Conservation (phyloP, 2,797 vertebrate genomes). For the Mormyrus proboscirostris region DNA sequence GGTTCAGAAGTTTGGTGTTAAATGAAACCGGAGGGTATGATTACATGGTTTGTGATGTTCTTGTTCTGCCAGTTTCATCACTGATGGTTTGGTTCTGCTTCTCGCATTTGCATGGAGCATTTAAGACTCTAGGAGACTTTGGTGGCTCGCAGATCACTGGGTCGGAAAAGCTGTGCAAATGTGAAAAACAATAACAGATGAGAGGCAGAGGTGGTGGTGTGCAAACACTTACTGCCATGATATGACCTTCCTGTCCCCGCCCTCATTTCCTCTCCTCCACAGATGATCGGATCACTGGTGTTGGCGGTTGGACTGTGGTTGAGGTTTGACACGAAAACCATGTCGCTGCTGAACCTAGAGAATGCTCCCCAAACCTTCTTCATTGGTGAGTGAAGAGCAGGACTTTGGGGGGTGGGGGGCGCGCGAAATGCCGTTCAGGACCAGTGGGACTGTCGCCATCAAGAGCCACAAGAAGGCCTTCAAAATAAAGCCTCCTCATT, state of each 20-base stretch:
- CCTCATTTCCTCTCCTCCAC: slow-evolving; percentile 20
- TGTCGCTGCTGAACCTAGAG: slow-evolving; percentile 62
- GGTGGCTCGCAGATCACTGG: not conserved
- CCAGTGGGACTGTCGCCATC: not conserved
- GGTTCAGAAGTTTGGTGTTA: not conserved
- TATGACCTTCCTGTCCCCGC: not conserved
- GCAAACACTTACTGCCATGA: not conserved
- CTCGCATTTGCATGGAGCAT: not conserved
- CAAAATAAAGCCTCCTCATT: not conserved
- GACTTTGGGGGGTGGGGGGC: not conserved
- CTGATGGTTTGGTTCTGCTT: not conserved
- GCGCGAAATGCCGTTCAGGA: not conserved
- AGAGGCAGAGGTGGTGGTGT: not conserved
- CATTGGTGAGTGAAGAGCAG: slow-evolving; percentile 71
- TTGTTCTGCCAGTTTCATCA: not conserved
- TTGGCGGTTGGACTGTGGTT: slow-evolving; percentile 89
- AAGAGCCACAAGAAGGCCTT: not conserved
- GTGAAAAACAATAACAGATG: not conserved
- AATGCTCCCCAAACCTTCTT: slow-evolving; percentile 80
- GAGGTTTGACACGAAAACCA: slow-evolving; percentile 74
- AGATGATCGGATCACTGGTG: slow-evolving; percentile 86
- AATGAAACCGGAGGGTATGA: not conserved
- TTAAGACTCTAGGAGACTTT: not conserved
- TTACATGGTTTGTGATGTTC: not conserved
- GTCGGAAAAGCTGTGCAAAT: not conserved